These are phyloP conservation scores for Morpho achilles DNA, from an alignment of 2,888 invertebrate species.

Conservation along the genomic window DNA sequence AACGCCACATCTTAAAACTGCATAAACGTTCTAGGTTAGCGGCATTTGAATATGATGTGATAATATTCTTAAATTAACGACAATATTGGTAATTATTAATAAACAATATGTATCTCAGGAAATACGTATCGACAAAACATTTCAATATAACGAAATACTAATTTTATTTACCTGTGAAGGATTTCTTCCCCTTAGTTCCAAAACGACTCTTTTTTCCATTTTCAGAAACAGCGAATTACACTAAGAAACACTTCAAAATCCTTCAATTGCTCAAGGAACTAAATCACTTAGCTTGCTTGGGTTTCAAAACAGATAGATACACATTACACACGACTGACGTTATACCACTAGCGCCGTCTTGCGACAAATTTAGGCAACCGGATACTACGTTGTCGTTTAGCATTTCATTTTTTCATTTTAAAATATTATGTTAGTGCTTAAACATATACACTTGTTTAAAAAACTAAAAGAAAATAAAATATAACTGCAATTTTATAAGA, in stretches of 20 bases:
- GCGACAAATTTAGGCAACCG: constrained; percentile 54
- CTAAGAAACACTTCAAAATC: constrained; percentile 52
- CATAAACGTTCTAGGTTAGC: constrained; percentile 29
- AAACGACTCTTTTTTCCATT: constrained; percentile 97
- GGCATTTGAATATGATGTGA: constrained; percentile 7
- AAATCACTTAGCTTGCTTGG: constrained; percentile 78
- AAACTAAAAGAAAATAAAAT: not conserved
- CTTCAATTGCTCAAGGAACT: constrained; percentile 62
- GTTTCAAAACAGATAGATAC: constrained; percentile 80
- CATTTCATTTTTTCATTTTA: constrained; percentile 28
- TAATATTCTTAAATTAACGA: constrained; percentile 7
- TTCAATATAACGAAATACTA: constrained; percentile 61
- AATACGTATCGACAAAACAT: constrained; percentile 79
- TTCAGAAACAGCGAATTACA: constrained; percentile 47
- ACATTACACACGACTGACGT: constrained; percentile 68
- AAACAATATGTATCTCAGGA: constrained; percentile 46
- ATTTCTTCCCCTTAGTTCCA: constrained; percentile 95
- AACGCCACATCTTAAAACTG: constrained; percentile 64
- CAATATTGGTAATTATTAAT: constrained; percentile 15
- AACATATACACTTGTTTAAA: not conserved
- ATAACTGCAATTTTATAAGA: not conserved
- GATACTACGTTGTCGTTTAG: constrained; percentile 49
- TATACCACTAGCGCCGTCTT: constrained; percentile 67
- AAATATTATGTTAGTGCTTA: not conserved
- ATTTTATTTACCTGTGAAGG: constrained; percentile 89